Conservation (phyloP, 1,140 invertebrate genomes). For the Drosophila malerkotliana region DNA sequence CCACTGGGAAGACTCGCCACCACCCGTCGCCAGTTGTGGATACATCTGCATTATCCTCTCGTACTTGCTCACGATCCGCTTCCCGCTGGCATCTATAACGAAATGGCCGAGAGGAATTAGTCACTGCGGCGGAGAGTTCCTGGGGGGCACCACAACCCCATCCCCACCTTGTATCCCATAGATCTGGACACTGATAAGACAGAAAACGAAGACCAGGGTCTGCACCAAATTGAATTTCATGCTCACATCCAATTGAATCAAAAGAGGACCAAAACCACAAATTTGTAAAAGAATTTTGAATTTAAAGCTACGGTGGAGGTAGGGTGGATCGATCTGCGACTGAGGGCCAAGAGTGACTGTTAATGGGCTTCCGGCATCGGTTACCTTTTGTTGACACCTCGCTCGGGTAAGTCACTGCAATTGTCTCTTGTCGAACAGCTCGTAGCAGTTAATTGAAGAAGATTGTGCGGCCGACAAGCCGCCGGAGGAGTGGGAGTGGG, state of each 20-base stretch:
- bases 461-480: slow-evolving; percentile 56
- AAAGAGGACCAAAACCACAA: no score
- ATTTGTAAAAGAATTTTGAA: neutral
- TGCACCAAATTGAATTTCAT: slow-evolving; percentile 56
- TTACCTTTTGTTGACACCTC: slow-evolving; percentile 68
- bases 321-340: slow-evolving; percentile 6
- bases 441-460: slow-evolving; percentile 76
- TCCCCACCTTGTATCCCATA: slow-evolving; percentile 71
- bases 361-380: slow-evolving; percentile 44
- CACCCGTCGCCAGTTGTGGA: slow-evolving; percentile 48
- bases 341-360: slow-evolving; percentile 57
- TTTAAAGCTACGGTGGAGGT: neutral
- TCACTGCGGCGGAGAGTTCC: neutral
- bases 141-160: slow-evolving; percentile 7
- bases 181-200: slow-evolving; percentile 63
- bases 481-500: slow-evolving; percentile 5
- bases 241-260: slow-evolving; percentile 7
- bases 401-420: slow-evolving; percentile 24
- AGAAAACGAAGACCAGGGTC: slow-evolving; percentile 40
- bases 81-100: slow-evolving; percentile 62
- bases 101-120: neutral
- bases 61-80: slow-evolving; percentile 70
- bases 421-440: slow-evolving; percentile 64
- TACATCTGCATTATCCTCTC: slow-evolving; percentile 68
- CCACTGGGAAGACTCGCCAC: slow-evolving; percentile 64